Conservation (phyloP, 1,140 invertebrate genomes). For the Drosophila varians region DNA sequence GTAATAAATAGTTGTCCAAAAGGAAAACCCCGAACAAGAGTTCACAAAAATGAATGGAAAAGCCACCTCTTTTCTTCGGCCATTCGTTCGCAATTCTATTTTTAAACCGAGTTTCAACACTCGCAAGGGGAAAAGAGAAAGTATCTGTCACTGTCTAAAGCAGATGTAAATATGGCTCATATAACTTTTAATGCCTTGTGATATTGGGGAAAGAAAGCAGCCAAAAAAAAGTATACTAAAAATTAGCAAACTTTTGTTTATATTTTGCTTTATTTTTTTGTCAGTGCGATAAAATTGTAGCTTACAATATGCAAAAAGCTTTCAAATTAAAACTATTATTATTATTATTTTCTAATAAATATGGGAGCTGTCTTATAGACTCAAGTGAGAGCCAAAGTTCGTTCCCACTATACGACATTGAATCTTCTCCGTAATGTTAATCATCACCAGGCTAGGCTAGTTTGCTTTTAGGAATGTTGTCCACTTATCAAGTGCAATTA, state of each 20-base stretch:
- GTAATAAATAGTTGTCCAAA: conserved; percentile 27
- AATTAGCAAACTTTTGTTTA: conserved; percentile 17
- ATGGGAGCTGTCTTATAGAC: too few relatives aligned
- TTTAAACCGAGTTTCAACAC: conserved; percentile 38
- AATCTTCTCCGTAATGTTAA: background rate
- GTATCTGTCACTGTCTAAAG: conserved; percentile 43
- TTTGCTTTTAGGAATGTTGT: conserved; percentile 31
- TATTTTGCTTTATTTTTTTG: background rate
- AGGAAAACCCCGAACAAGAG: background rate
- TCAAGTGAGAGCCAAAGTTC: too few relatives aligned
- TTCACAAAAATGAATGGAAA: conserved; percentile 23
- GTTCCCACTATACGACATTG: too few relatives aligned
- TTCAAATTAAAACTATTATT: too few relatives aligned
- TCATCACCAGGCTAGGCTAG: conserved; percentile 8
- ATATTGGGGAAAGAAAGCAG: conserved; percentile 35
- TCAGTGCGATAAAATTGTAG: background rate
- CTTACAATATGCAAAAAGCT: background rate
- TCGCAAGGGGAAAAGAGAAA: conserved; percentile 50
- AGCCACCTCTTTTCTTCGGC: background rate
- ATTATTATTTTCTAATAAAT: too few relatives aligned
- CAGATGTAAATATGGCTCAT: conserved; percentile 48
- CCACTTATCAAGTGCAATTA: conserved; percentile 49
- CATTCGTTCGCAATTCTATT: conserved; percentile 37
- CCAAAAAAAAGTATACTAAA: conserved; percentile 14
- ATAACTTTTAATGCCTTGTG: conserved; percentile 22